A percentile compares a stretch with the other conserved stretches of the same genome.
Conservation (phyloP, 2,888 invertebrate genomes). For the Arctia plantaginis region DNA sequence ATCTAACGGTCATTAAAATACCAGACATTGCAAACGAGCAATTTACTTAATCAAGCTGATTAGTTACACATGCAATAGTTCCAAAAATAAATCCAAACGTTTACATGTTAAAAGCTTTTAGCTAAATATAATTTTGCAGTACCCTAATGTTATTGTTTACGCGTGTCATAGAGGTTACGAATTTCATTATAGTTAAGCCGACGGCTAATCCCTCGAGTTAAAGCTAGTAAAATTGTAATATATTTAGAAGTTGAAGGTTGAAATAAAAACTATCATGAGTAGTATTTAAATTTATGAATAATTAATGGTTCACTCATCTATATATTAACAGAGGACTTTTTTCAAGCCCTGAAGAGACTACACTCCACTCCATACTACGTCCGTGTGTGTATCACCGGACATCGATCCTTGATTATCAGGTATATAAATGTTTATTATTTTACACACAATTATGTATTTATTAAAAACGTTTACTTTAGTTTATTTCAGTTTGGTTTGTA, state of each 20-base stretch:
- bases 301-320: too few relatives aligned
- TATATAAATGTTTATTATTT: too few relatives aligned
- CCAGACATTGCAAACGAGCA: slow-evolving; percentile 10
- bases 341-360: too few relatives aligned
- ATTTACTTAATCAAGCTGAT: neutral
- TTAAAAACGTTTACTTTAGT: neutral
- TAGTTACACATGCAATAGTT: slow-evolving; percentile 9
- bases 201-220: neutral
- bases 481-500: neutral
- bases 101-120: neutral
- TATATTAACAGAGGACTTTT: too few relatives aligned
- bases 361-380: too few relatives aligned
- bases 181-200: neutral
- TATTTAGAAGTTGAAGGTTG: neutral
- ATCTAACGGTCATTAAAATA: slow-evolving; percentile 31
- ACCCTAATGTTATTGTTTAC: neutral
- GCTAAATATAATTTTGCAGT: neutral
- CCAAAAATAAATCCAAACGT: neutral
- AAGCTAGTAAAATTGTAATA: neutral
- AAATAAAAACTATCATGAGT: neutral
- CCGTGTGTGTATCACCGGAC: too few relatives aligned
- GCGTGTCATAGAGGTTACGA: neutral
- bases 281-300: too few relatives aligned
- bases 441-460: too few relatives aligned
- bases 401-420: too few relatives aligned